Conservation (phyloP, 2,113 vertebrate species). For the Leucoraja erinaceus region DNA sequence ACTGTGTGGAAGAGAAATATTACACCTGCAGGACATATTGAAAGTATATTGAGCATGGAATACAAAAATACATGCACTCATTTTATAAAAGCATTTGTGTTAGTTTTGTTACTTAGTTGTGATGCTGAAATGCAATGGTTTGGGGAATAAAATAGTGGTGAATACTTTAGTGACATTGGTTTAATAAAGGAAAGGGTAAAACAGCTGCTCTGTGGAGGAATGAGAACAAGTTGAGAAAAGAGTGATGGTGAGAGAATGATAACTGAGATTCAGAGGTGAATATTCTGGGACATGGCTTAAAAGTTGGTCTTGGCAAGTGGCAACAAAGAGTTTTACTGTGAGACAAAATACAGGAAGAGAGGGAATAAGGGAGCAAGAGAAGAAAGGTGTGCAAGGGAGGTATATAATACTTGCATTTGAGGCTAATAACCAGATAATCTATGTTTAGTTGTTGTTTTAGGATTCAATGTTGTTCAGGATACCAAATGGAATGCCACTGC, state of each 20-base stretch:
- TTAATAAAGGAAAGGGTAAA: background rate
- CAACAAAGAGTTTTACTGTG: no score
- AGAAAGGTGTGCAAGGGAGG: no score
- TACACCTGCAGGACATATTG: no score
- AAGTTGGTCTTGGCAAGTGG: background rate
- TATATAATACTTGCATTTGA: no score
- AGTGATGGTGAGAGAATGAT: background rate
- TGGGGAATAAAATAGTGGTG: background rate
- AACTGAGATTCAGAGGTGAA: background rate
- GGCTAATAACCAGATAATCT: no score
- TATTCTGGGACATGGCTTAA: background rate
- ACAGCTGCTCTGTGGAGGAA: background rate
- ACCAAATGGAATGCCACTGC: no score
- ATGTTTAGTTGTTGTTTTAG: no score
- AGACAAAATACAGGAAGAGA: no score
- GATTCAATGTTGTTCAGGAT: no score
- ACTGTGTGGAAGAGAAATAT: no score
- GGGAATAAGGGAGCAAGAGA: no score
- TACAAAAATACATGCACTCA: background rate
- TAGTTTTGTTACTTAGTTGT: background rate
- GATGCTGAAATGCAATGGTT: background rate
- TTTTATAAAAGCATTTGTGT: background rate
- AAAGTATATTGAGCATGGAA: background rate
- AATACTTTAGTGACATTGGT: background rate
- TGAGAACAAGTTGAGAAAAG: background rate